These are phyloP conservation scores for Mesochorus sp. DNA, from an alignment of 2,888 invertebrate genomes.

Conservation along the genomic window DNA sequence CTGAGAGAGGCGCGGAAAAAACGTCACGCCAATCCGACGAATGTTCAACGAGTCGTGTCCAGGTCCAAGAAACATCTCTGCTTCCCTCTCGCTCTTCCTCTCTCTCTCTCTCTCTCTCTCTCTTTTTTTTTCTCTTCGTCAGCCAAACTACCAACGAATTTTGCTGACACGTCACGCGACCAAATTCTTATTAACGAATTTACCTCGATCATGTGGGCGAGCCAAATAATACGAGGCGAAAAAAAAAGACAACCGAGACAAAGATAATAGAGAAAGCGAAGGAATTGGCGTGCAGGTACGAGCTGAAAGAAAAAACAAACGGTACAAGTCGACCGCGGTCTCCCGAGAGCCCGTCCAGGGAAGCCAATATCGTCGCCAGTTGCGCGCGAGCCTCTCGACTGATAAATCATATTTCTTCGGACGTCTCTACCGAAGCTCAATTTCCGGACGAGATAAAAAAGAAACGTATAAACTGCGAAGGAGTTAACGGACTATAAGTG, in stretches of 20 bases:
- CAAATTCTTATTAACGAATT: neutral
- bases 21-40: neutral
- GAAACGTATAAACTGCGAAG: too few relatives aligned
- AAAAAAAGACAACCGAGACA: neutral
- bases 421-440: neutral
- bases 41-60: slow-evolving; percentile 30
- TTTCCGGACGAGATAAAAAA: neutral
- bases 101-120: too few relatives aligned
- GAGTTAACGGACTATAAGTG: too few relatives aligned
- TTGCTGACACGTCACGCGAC: neutral
- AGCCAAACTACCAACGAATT: too few relatives aligned
- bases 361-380: slow-evolving; percentile 12
- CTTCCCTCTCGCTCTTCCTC: too few relatives aligned
- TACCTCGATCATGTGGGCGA: slow-evolving; percentile 11
- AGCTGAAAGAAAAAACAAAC: neutral
- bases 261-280: slow-evolving; percentile 1
- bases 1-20: slow-evolving; percentile 2
- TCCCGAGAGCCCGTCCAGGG: neutral
- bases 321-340: neutral
- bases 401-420: slow-evolving; percentile 20
- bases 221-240: neutral
- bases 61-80: slow-evolving; percentile 48
- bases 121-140: too few relatives aligned
- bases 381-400: neutral
- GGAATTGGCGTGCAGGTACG: slow-evolving; percentile 1